Base-by-base conservation (phyloP, 2,888 invertebrate species). In the Metacarcinus magister region DNA sequence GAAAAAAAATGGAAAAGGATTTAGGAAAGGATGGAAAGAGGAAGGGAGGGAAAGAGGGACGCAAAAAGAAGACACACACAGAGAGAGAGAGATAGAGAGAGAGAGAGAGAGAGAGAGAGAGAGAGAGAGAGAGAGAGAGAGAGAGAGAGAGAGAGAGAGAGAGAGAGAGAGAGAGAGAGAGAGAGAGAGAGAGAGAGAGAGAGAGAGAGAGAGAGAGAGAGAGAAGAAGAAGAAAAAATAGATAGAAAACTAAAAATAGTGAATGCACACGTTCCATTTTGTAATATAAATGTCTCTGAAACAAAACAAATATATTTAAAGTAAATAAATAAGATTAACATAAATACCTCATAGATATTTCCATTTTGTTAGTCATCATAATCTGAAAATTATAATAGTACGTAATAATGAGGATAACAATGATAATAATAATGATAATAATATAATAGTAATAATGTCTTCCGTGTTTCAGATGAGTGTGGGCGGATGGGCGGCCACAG, bases 381-480 rank as follows among this genome's bases (percentile, higher is more conserved):
- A 10, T 2, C 54, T 23, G 67, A 67, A 23, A 23, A 67, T 23
- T 23, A 16, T 54, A 60, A 16, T 60, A 60, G 19, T 60, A 60
- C 5, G 19, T 67, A 23, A 16, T 67, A 67, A 2, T 23, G 23
- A 23, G 4, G 1, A 23, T 67, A 67, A 23, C 23, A 67, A 44
- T 91, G 44, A 91, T 91, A 16, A 28, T 54, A 44, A 92, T 54
- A 28, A 92, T n/a, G 54, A 46, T 67, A 67, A 23, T 67, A n/a
- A 67, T 67, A 5, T 4, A 44, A 44, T 91, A 19, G 7, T 91
- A 39, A 91, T 91, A 8, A 91, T 46, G 0, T 19, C 19, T 10
- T 91, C 13, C n/a, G 19, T 75, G 7, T 93, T 93, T 0, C 75
- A 93, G 93, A 93, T 93, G 75, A 44, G 23, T 8, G 75, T 67